phyloP scores from a whole-genome alignment of 2,888 invertebrate genomes.

The Blastobasis adustella region DNA sequence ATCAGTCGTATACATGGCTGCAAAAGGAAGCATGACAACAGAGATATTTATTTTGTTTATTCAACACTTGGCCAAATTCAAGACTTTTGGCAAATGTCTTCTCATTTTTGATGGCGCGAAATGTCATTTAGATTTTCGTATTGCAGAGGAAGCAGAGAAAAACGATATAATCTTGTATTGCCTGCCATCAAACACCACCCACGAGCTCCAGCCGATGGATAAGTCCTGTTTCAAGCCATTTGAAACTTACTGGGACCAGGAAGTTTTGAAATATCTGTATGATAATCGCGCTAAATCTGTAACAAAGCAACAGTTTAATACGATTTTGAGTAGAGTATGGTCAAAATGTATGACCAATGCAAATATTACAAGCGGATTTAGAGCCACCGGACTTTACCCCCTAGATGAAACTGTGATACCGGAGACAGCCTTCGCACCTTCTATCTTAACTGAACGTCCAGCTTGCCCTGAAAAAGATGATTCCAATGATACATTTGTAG shows the following conservation, averaged over 20 bases:
- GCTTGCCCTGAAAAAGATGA: background rate
- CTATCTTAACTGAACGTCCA: background rate
- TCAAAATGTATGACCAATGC: background rate
- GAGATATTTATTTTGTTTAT: slow-evolving; percentile 7
- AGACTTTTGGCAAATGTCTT: slow-evolving; percentile 10
- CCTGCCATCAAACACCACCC: slow-evolving; percentile 11
- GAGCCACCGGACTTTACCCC: background rate
- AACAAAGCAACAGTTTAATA: background rate
- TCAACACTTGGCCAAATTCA: slow-evolving; percentile 10
- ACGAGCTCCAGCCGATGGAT: slow-evolving; percentile 15
- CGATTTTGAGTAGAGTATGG: background rate
- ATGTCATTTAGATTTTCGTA: slow-evolving; percentile 9
- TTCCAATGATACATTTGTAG: background rate
- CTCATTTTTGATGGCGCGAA: slow-evolving; percentile 13
- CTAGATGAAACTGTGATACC: background rate
- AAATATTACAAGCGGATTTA: background rate
- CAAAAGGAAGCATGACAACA: slow-evolving; percentile 15
- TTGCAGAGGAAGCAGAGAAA: slow-evolving; percentile 11
- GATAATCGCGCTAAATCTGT: background rate
- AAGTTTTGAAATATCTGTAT: background rate
- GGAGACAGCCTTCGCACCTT: slow-evolving; percentile 1
- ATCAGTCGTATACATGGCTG: slow-evolving; percentile 12
- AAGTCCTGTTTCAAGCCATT: slow-evolving; percentile 6
- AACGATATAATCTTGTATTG: slow-evolving; percentile 12
- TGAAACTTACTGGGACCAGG: slow-evolving; percentile 1